Conservation (phyloP, 1,140 invertebrate species). For the Penaeus indicus region DNA sequence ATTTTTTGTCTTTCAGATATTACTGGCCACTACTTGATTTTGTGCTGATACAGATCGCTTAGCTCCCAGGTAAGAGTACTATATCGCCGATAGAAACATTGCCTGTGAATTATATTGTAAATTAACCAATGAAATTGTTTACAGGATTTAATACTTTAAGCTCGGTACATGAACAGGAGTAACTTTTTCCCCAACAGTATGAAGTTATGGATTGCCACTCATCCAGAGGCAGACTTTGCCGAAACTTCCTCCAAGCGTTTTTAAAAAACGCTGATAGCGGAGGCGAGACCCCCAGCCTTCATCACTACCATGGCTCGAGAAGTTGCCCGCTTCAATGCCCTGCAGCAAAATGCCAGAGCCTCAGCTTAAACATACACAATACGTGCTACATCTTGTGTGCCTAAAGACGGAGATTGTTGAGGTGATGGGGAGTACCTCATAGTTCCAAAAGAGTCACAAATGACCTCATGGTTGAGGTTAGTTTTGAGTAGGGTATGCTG, state of each 20-base stretch:
- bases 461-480: slow-evolving; percentile 91
- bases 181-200: slow-evolving; percentile 76
- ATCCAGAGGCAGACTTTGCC: slow-evolving; percentile 95
- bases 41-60: slow-evolving; percentile 61
- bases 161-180: not conserved
- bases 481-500: not conserved
- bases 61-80: slow-evolving; percentile 63
- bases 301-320: slow-evolving; percentile 98
- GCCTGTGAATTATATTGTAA: not conserved
- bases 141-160: not conserved
- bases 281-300: slow-evolving; percentile 93
- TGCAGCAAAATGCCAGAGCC: slow-evolving; percentile 89
- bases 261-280: slow-evolving; percentile 95
- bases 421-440: slow-evolving; percentile 97
- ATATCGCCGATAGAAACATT: slow-evolving; percentile 15
- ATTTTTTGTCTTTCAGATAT: slow-evolving; percentile 68
- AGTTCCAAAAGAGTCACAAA: slow-evolving; percentile 94
- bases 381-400: slow-evolving; percentile 89
- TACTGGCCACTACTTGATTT: slow-evolving; percentile 63
- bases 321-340: slow-evolving; percentile 93
- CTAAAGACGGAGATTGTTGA: slow-evolving; percentile 92
- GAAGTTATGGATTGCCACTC: slow-evolving; percentile 93
- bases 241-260: slow-evolving; percentile 96
- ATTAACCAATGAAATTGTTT: not conserved
- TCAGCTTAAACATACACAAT: slow-evolving; percentile 86